Evolutionary conservation across 2,888 invertebrate genomes (phyloP).

Genomic region (Synergus laeviventris): DNA sequence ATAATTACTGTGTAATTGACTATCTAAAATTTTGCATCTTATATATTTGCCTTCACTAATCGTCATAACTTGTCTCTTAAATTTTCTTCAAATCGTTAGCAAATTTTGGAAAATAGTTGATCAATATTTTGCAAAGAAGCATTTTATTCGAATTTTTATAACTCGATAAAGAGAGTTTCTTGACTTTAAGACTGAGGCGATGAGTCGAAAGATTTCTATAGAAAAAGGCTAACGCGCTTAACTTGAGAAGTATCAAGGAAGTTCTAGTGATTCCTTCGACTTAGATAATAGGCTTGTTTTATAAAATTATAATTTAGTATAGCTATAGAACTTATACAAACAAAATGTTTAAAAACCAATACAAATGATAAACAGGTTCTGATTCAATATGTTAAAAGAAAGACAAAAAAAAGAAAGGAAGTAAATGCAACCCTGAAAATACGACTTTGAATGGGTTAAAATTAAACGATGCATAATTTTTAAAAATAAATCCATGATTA

Average conservation of each 20-base stretch:
- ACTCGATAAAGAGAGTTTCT: background rate
- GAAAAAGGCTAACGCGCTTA: background rate
- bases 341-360: background rate
- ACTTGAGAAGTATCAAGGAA: background rate
- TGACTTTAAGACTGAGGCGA: background rate
- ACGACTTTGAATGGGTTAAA: conserved; percentile 14
- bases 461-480: conserved; percentile 28
- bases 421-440: background rate
- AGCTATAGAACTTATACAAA: background rate
- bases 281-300: background rate
- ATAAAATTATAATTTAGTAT: background rate
- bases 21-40: too few species aligned
- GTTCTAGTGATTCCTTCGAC: background rate
- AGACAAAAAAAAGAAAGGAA: background rate
- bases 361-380: too few species aligned
- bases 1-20: conserved; percentile 13
- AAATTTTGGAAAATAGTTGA: background rate
- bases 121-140: background rate
- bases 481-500: conserved; percentile 30
- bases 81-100: background rate
- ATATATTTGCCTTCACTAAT: background rate
- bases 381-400: background rate
- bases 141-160: background rate
- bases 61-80: background rate
- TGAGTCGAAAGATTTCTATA: background rate